Evolutionary conservation across 2,888 invertebrate genomes (phyloP).

Genomic region (Rhingia rostrata): DNA sequence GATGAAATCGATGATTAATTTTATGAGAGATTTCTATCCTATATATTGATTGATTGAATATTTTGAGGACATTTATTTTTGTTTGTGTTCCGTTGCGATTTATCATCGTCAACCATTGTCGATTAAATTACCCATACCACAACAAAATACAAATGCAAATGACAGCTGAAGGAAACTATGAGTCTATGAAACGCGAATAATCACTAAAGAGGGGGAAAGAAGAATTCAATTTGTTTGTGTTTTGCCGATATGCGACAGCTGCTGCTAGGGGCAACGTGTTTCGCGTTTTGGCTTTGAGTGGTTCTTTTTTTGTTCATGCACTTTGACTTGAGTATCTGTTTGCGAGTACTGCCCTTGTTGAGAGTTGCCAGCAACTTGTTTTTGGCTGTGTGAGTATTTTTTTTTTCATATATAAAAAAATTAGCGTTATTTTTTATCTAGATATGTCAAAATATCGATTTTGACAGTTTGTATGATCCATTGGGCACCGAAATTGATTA

Average conservation of each 20-base stretch:
- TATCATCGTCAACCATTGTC: conserved; percentile 34
- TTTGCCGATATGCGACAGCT: conserved; percentile 65
- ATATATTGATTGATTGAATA: conserved; percentile 13
- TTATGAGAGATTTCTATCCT: neutral
- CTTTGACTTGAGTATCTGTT: neutral
- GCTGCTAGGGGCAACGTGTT: conserved; percentile 72
- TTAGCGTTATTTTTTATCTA: too few relatives aligned
- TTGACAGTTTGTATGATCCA: too few relatives aligned
- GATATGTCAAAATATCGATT: too few relatives aligned
- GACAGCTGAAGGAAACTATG: neutral
- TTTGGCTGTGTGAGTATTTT: neutral
- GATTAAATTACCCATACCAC: conserved; percentile 33
- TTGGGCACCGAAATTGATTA: too few relatives aligned
- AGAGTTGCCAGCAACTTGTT: neutral
- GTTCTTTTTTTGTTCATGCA: neutral
- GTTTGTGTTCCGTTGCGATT: conserved; percentile 46
- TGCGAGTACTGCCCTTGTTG: neutral
- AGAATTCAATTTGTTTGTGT: conserved; percentile 68
- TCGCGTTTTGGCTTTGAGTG: conserved; percentile 29
- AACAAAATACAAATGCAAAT: neutral
- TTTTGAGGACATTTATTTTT: conserved; percentile 17
- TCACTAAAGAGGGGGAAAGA: conserved; percentile 18
- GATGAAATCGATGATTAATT: neutral
- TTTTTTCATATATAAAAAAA: too few relatives aligned
- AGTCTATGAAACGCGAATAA: neutral